Percentiles rank a stretch among this genome's conserved stretches.
Evolutionary conservation across 92 coral and sea anemone genomes (phyloP).

Genomic region (Heteractis magnifica): DNA sequence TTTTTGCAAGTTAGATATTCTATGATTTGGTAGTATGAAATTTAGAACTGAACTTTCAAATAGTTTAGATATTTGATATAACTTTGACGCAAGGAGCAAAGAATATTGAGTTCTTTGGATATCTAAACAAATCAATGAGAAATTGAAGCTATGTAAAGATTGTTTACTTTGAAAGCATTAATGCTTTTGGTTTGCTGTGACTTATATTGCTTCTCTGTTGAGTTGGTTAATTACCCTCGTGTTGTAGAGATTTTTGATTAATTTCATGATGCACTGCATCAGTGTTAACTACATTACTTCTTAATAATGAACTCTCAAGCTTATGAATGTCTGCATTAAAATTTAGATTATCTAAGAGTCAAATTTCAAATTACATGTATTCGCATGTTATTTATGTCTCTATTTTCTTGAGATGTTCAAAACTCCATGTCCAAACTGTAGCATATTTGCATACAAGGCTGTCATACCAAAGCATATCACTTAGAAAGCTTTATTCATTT

Average conservation of each 20-base stretch:
- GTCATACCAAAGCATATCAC: background rate
- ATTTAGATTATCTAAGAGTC: background rate
- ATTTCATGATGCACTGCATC: background rate
- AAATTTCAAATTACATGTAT: no score
- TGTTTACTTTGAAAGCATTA: slow-evolving; percentile 7
- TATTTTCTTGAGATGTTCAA: background rate
- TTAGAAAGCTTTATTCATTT: background rate
- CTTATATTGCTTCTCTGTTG: background rate
- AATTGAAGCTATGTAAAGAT: background rate
- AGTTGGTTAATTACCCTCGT: background rate
- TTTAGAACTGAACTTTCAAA: background rate
- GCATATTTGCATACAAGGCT: background rate
- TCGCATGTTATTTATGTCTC: no score
- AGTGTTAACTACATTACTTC: background rate
- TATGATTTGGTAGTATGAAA: background rate
- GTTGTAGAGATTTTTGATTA: background rate
- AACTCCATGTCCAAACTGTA: background rate
- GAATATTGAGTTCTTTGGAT: background rate
- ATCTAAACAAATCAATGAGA: slow-evolving; percentile 1
- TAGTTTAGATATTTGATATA: slow-evolving; percentile 18
- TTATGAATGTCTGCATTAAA: background rate
- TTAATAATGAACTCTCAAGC: background rate
- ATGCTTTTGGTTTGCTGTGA: background rate
- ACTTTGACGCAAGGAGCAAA: background rate
- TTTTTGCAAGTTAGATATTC: background rate